Conservation (phyloP, 2,888 invertebrate species). For the Eupithecia tripunctaria region DNA sequence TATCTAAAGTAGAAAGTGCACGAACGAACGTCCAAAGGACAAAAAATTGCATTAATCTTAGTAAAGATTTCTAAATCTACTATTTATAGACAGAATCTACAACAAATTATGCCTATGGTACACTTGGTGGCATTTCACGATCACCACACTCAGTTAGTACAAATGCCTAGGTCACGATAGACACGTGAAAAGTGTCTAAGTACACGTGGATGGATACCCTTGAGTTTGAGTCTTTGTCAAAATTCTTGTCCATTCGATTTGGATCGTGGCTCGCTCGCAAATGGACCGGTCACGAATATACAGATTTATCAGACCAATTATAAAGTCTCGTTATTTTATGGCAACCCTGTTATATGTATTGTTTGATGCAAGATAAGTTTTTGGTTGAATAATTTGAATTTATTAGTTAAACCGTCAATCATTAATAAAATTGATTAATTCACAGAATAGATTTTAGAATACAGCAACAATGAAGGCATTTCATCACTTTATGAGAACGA, state of each 20-base stretch:
- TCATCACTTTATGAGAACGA: not conserved
- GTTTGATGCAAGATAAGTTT: conserved; percentile 17
- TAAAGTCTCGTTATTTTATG: conserved; percentile 57
- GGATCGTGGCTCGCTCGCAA: conserved; percentile 64
- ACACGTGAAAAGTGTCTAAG: conserved; percentile 52
- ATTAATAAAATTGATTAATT: not conserved
- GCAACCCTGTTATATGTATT: conserved; percentile 1
- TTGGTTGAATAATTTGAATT: not conserved
- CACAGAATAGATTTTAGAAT: not conserved
- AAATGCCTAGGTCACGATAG: conserved; percentile 75
- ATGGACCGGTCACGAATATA: conserved; percentile 71
- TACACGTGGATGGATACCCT: conserved; percentile 61
- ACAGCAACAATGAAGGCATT: not conserved
- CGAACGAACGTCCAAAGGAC: not conserved
- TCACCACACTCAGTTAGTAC: conserved; percentile 41
- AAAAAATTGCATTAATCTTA: not conserved
- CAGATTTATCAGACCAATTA: conserved; percentile 61
- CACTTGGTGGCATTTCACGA: conserved; percentile 60
- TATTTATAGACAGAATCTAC: not conserved
- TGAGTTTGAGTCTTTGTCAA: conserved; percentile 72
- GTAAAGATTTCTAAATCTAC: not conserved
- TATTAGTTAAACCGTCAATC: not conserved
- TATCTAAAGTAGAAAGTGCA: conserved; percentile 1
- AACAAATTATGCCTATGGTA: conserved; percentile 24
- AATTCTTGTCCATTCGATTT: conserved; percentile 58